Base-by-base conservation (phyloP, 2,797 vertebrate genomes). In the Sitta carolinensis region DNA sequence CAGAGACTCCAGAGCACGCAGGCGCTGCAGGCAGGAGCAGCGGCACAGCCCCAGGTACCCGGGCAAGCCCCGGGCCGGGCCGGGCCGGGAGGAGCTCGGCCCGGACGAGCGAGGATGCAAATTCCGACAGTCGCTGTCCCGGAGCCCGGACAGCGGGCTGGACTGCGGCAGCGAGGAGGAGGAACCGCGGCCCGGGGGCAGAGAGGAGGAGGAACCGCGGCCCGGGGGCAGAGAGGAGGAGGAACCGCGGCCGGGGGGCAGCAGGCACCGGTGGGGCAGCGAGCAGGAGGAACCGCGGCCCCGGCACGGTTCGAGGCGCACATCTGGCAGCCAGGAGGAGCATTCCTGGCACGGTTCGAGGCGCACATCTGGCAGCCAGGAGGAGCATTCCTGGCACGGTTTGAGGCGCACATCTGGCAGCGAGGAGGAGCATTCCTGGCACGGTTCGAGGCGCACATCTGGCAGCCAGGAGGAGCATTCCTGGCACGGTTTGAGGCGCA, bases 101-200 rank as follows among this genome's bases (percentile, higher is more conserved):
- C 72, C 91, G 5, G 98, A 99, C 4, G 98, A 99, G 50, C 95
- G 97, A 68, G 96, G 92, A 62, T 97, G 96, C 19, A 26, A 11
- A 13, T 4, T 4, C 50, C 18, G 67, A 4, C 67, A 34, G 43
- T 4, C 12, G 11, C 32, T 19, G 50, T 42, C 50, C 16, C 51
- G 68, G 29, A 99, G 99, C 96, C 99, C 99, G 0, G 99, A 99
- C 98, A 99, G 99, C 7, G 99, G 99, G 51, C 97, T 99, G 87
- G 99, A 99, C 97, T 99, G 99, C 6, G 99, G 99, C 81, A 99
- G 99, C 2, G 99, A 99, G 96, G 99, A 99, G 67, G 99, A 99
- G 30, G 98, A 98, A 51, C 38, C 38, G 2, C 38, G 36, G 6
- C 3, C 2, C 7, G 7, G 48, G 8, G 67, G 21, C 48, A 69